phyloP scores from a whole-genome alignment of 2,797 vertebrate genomes.

The Eleutherodactylus coqui region DNA sequence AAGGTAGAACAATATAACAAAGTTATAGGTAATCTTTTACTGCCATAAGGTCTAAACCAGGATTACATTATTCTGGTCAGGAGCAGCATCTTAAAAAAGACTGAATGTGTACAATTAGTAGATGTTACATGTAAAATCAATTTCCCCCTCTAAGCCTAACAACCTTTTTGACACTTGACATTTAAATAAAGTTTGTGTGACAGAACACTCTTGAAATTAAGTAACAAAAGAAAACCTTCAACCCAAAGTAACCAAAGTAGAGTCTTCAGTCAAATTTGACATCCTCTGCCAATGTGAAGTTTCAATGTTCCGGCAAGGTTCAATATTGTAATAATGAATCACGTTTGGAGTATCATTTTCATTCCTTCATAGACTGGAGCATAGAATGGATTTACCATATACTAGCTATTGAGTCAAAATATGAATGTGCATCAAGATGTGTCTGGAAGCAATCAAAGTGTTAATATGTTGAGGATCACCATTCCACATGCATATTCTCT shows the following conservation, averaged over 20 bases:
- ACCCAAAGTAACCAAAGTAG: not conserved
- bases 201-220: no score
- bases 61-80: not conserved
- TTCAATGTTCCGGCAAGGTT: not conserved
- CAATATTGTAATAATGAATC: not conserved
- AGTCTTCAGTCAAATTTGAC: conserved; percentile 1
- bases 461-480: conserved; percentile 5
- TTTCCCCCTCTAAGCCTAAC: not conserved
- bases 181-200: not conserved
- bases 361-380: conserved; percentile 11
- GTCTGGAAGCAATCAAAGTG: conserved; percentile 20
- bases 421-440: not conserved
- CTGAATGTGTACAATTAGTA: not conserved
- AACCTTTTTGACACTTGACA: conserved; percentile 12
- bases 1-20: not conserved
- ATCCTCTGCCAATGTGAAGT: not conserved
- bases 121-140: not conserved
- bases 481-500: conserved; percentile 30
- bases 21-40: not conserved
- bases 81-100: not conserved
- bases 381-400: not conserved
- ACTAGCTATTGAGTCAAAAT: not conserved
- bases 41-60: not conserved
- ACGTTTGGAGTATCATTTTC: conserved; percentile 11
- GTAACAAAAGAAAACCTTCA: not conserved